Evolutionary conservation across 30 jellyfish, hydroid and myxozoan species (phyloP).

Genomic region (Chironex yamaguchii): DNA sequence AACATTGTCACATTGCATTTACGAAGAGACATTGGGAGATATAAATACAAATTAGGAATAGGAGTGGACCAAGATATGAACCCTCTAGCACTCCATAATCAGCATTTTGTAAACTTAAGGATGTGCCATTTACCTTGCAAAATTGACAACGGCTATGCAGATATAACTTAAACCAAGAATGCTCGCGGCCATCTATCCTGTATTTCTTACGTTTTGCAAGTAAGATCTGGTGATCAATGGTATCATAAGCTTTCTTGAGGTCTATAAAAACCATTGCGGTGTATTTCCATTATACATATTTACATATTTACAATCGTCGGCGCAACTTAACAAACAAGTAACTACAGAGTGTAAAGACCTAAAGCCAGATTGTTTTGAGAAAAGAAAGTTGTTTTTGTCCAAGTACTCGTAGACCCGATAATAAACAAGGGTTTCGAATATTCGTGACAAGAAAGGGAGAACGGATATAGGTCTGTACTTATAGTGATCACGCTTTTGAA

Average conservation of each 20-base stretch:
- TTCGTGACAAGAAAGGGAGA: conserved; percentile 1
- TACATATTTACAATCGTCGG: too few relatives aligned
- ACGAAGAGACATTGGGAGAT: conserved; percentile 47
- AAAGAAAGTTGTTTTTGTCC: conserved; percentile 29
- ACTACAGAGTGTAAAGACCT: conserved; percentile 67
- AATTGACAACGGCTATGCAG: conserved; percentile 27
- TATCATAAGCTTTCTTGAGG: conserved; percentile 24
- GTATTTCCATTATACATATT: conserved; percentile 2
- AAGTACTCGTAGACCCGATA: conserved; percentile 4
- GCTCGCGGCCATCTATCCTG: conserved; percentile 54
- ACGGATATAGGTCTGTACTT: conserved; percentile 2
- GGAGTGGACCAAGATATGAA: conserved; percentile 72
- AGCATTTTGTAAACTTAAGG: conserved; percentile 1
- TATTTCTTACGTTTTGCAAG: conserved; percentile 15
- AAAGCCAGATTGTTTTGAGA: conserved; percentile 68
- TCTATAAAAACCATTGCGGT: conserved; percentile 38
- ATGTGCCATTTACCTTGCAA: conserved; percentile 40
- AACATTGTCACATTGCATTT: conserved; percentile 5
- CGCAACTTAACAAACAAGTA: conserved; percentile 53
- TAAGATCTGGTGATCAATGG: conserved; percentile 46
- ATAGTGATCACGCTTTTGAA: too few relatives aligned
- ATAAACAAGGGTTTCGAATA: conserved; percentile 10
- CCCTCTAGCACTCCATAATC: conserved; percentile 65
- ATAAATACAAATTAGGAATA: conserved; percentile 27
- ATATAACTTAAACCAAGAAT: conserved; percentile 32